Evolutionary conservation across 2,888 invertebrate species (phyloP).

Genomic region (Nysson spinosus): DNA sequence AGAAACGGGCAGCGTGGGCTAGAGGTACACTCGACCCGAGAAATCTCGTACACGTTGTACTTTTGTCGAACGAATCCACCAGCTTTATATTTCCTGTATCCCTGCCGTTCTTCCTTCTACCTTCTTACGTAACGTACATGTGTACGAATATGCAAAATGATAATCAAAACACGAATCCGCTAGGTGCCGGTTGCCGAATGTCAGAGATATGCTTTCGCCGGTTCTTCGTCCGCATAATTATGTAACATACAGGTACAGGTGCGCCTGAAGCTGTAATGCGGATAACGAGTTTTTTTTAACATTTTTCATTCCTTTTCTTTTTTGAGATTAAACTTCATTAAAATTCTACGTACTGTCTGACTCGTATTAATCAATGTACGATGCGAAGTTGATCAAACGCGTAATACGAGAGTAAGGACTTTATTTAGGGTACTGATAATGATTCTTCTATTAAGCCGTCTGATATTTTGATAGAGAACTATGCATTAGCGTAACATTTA

Average conservation of each 20-base stretch:
- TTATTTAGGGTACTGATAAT: too few relatives aligned
- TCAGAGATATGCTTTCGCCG: constrained; percentile 8
- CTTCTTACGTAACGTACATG: constrained; percentile 34
- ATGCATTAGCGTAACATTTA: too few relatives aligned
- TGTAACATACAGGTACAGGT: neutral
- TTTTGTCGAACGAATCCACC: constrained; percentile 42
- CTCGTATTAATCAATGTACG: constrained; percentile 21
- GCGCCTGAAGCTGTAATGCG: neutral
- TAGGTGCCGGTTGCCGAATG: neutral
- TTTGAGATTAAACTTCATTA: too few relatives aligned
- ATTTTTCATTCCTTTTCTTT: too few relatives aligned
- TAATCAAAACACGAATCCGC: constrained; percentile 24
- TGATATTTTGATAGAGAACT: too few relatives aligned
- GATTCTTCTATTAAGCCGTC: too few relatives aligned
- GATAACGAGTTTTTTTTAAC: too few relatives aligned
- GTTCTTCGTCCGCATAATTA: constrained; percentile 9
- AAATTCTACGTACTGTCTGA: neutral
- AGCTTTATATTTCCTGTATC: constrained; percentile 33
- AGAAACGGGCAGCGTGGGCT: constrained; percentile 57
- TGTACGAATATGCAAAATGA: constrained; percentile 29
- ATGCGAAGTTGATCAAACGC: too few relatives aligned
- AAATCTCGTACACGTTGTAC: constrained; percentile 52
- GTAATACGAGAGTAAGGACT: too few relatives aligned
- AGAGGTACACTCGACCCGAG: constrained; percentile 62
- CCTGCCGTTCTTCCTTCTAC: constrained; percentile 4